Base-by-base conservation (phyloP, 2,888 invertebrate species). In the Stomorhina lunata region DNA sequence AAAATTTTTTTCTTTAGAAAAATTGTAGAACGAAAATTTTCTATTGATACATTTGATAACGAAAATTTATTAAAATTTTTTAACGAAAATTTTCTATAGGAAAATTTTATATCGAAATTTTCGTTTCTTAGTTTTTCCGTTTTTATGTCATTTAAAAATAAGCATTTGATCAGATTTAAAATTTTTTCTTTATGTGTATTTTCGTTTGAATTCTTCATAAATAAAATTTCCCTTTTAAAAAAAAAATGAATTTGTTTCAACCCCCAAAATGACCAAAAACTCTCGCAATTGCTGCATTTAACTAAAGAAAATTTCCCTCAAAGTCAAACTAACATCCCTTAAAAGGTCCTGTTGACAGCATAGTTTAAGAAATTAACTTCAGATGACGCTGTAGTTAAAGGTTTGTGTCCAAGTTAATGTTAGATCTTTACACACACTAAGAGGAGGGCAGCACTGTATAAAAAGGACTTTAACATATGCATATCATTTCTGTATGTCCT, bases 351-450 rank as follows among this genome's bases (percentile, higher is more conserved):
- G 27, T 15, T 12, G 43, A 40, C 9, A n/a, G n/a, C 27, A 50
- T 29, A 37, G 4, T 53, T 71, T 29, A 7, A 20, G 1, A 6
- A 25, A 27, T 20, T 2, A 9, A 4, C 40, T n/a, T 7, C 37
- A 82, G 79, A 79, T 79, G 82, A 55, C 82, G 17, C 55, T 32
- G 0, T 0, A 0, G 0, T 4, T 7, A 55, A 53, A n/a, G 82
- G 82, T 82, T 79, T 43, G 0, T 55, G 79, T 71, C 71, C 37
- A 4, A 20, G 32, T 65, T 82, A 25, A 29, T 82, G 29, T 3
- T 4, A n/a, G 37, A 57, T 71, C 9, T 71, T 17, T 27, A 34
- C 53, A 45, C 22, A 15, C n/a, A 1, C n/a, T 45, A 2, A 0
- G 10, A 20, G 27, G 73, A 69, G 73, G 78, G 79, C 79, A 75